phyloP scores from a whole-genome alignment of 2,888 invertebrate species.

The Pterostichus niger region DNA sequence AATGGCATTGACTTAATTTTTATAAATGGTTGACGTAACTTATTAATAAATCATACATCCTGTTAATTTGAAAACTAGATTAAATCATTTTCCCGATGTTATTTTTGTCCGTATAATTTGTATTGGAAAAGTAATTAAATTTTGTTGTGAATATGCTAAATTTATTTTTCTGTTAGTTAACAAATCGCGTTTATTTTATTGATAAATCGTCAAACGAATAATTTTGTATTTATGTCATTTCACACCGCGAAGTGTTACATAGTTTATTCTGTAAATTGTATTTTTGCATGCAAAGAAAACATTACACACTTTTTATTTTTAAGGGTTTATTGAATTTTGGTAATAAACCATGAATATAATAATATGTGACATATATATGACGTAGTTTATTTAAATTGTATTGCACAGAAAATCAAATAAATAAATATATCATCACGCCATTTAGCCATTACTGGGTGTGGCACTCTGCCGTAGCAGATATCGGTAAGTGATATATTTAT shows the following conservation, averaged over 20 bases:
- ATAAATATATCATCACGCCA: no score
- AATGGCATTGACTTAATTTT: conserved; percentile 18
- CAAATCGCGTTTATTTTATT: conserved; percentile 25
- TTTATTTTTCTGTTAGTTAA: neutral
- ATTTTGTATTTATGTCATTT: conserved; percentile 20
- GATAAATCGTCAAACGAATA: conserved; percentile 16
- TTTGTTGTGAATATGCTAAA: neutral
- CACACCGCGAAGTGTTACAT: conserved; percentile 19
- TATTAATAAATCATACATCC: neutral
- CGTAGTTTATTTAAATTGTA: no score
- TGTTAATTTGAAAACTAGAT: neutral
- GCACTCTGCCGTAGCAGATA: no score
- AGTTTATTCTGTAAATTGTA: conserved; percentile 47
- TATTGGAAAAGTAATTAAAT: neutral
- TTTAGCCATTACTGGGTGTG: no score
- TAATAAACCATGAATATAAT: no score
- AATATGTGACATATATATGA: no score
- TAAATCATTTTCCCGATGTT: neutral
- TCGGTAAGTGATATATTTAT: no score
- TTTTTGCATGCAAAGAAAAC: conserved; percentile 43
- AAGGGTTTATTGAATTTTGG: conserved; percentile 5
- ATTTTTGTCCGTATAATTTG: neutral
- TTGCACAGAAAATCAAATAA: no score
- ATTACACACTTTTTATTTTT: conserved; percentile 36
- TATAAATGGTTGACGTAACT: neutral